Base-by-base conservation (phyloP, 2,113 vertebrate genomes). In the Hiodon tergisus region DNA sequence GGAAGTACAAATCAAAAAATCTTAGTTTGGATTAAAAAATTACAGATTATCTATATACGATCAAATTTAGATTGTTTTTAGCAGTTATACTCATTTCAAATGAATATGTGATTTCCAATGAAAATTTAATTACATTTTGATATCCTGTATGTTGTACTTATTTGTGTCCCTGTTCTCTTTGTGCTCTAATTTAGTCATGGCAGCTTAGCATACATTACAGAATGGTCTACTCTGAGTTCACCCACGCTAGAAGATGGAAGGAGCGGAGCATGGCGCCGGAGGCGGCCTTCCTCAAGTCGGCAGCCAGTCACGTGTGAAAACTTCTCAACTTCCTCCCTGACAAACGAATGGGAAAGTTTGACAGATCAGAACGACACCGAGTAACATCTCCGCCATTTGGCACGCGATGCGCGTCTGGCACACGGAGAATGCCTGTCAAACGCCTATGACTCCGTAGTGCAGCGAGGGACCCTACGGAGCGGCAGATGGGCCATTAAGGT, bases 401-500 rank as follows among this genome's bases (percentile, higher is more conserved):
- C 95, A 95, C 94, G 89, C 87, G 91, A 94, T 90, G 91, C 89
- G 91, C 86, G 92, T 95, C 94, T 98, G 95, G 95, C 94, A 94
- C 94, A 92, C 93, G 93, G 94, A 97, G 95, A 96, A 95, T 95
- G 94, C 95, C 95, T 98, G 97, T 98, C 97, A 98, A 96, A 97
- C 93, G 95, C 94, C 94, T 96, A 94, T 93, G 94, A 97, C 95
- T 97, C 95, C 95, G 94, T 95, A 94, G 92, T 94, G 93, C 92
- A 96, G 96, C 93, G 88, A 94, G 94, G 95, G 95, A 95, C 94
- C 96, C 95, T 96, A 97, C 92, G 93, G 96, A 98, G 95, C 91
- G 93, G 95, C 95, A 98, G 97, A 98, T 98, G 97, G 96, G 95
- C 96, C 95, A 98, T 99, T 99, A 99, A 98, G 96, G 94, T 97